phyloP scores from a whole-genome alignment of 1,140 invertebrate species.

The Aphaenogaster floridana region DNA sequence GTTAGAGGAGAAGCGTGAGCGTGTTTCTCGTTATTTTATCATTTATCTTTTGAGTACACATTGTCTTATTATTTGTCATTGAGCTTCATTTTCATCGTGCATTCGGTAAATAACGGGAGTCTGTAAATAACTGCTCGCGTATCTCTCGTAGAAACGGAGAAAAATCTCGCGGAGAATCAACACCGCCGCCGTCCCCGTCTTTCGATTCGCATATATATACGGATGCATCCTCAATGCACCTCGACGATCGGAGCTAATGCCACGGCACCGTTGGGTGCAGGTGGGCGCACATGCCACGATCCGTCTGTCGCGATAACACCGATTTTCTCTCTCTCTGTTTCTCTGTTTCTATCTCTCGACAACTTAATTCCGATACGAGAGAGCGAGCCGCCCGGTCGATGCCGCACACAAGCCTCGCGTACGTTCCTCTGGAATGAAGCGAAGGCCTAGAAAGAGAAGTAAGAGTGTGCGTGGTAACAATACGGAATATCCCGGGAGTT shows the following conservation, averaged over 20 bases:
- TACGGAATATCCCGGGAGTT: background rate
- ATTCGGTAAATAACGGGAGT: background rate
- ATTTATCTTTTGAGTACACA: background rate
- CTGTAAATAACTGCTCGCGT: background rate
- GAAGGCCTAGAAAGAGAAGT: background rate
- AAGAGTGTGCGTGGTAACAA: background rate
- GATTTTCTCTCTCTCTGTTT: conserved; percentile 67
- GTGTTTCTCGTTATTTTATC: background rate
- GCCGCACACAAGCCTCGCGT: conserved; percentile 1
- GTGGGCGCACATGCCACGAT: conserved; percentile 80
- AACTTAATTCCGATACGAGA: conserved; percentile 80
- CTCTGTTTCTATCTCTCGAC: conserved; percentile 79
- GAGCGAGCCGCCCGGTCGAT: conserved; percentile 20
- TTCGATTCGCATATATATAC: conserved; percentile 6
- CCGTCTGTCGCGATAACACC: conserved; percentile 81
- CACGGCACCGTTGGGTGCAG: conserved; percentile 65
- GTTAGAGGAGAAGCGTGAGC: background rate
- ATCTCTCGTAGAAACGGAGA: conserved; percentile 2
- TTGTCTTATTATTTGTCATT: background rate
- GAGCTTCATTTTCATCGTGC: background rate
- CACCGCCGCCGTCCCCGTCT: background rate
- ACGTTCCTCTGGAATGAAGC: background rate
- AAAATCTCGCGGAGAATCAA: background rate
- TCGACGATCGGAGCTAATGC: conserved; percentile 44
- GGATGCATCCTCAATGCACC: conserved; percentile 8